These are phyloP conservation scores for Holcopasites calliopsidis DNA, from an alignment of 1,140 invertebrate genomes.

Conservation along the genomic window DNA sequence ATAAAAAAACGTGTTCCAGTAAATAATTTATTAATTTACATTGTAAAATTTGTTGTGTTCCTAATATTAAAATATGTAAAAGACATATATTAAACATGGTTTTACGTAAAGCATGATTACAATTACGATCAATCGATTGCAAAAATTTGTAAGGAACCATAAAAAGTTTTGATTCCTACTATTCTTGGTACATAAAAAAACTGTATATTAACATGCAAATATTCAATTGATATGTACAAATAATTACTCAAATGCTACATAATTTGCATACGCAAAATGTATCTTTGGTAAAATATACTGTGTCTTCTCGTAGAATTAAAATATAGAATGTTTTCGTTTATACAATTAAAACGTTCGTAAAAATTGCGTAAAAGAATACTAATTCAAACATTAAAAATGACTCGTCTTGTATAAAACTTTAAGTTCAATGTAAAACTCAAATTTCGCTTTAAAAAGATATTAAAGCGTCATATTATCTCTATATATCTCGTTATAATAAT, in stretches of 20 bases:
- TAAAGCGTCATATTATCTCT: not conserved
- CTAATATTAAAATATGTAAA: not conserved
- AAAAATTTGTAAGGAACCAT: conserved; percentile 1
- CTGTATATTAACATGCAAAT: not conserved
- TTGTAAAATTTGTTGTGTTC: conserved; percentile 10
- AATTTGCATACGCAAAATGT: conserved; percentile 34
- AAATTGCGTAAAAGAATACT: not conserved
- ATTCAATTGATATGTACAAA: conserved; percentile 37
- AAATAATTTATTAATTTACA: conserved; percentile 45
- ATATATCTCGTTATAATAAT: not conserved
- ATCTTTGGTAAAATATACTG: conserved; percentile 49
- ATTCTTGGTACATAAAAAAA: conserved; percentile 15
- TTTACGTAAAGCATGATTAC: conserved; percentile 9
- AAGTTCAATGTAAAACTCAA: conserved; percentile 4
- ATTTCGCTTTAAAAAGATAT: conserved; percentile 1
- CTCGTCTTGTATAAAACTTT: conserved; percentile 28
- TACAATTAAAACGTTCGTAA: conserved; percentile 4
- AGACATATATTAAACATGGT: conserved; percentile 5
- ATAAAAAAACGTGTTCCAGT: conserved; percentile 22
- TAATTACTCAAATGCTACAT: conserved; percentile 29
- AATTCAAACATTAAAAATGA: conserved; percentile 20
- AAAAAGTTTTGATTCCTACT: not conserved
- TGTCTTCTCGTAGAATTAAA: conserved; percentile 10
- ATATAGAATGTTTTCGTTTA: not conserved
- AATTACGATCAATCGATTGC: conserved; percentile 1